phyloP scores from a whole-genome alignment of 2,888 invertebrate species.

The Sipha maydis region DNA sequence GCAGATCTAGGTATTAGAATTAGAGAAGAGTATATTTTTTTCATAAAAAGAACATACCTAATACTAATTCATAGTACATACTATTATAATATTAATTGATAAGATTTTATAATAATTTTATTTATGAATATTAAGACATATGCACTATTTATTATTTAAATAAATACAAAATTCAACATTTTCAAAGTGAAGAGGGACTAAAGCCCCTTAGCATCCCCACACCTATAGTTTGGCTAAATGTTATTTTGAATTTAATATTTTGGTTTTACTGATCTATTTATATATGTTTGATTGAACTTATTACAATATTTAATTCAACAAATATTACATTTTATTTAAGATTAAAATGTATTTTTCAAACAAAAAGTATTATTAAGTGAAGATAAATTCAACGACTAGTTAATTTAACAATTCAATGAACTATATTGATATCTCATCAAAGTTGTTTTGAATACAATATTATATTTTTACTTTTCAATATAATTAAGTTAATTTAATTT shows the following conservation, averaged over 20 bases:
- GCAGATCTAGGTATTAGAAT: too few relatives aligned
- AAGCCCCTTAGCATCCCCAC: background rate
- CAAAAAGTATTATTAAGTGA: too few relatives aligned
- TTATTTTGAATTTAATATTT: background rate
- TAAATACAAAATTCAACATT: too few relatives aligned
- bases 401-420: background rate
- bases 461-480: too few relatives aligned
- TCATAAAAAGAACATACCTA: background rate
- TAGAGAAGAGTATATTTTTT: background rate
- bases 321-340: slow-evolving; percentile 1
- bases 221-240: background rate
- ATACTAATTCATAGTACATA: too few relatives aligned
- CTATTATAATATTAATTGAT: too few relatives aligned
- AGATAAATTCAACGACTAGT: background rate
- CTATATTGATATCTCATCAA: background rate
- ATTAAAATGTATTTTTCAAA: too few relatives aligned
- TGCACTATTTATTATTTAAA: background rate
- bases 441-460: too few relatives aligned
- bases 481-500: too few relatives aligned
- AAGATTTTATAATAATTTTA: too few relatives aligned
- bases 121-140: background rate
- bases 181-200: background rate
- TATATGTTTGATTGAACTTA: slow-evolving; percentile 5
- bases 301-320: background rate
- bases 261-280: background rate